A percentile compares a stretch with the other conserved stretches of the same genome.
Conservation (phyloP, 2,888 invertebrate genomes). For the Merodon equestris region DNA sequence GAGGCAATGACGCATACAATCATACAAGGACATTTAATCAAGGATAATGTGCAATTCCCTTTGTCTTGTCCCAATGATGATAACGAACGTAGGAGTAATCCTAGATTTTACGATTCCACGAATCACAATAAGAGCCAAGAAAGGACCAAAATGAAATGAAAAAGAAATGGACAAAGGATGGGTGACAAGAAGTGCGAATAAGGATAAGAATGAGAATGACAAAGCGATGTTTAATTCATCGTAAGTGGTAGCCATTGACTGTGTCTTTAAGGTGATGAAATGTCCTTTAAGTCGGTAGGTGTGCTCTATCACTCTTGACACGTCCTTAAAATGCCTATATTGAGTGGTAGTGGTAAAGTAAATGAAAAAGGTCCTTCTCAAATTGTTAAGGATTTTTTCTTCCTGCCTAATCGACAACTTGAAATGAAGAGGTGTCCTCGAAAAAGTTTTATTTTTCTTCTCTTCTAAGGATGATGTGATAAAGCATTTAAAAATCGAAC, state of each 20-base stretch:
- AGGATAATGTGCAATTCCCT: slow-evolving; percentile 58
- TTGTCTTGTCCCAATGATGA: slow-evolving; percentile 45
- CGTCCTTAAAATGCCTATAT: slow-evolving; percentile 14
- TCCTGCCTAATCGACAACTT: no score
- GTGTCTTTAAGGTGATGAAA: slow-evolving; percentile 30
- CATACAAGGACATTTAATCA: slow-evolving; percentile 52
- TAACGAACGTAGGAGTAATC: slow-evolving; percentile 52
- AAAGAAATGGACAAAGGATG: slow-evolving; percentile 24
- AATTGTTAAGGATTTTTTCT: no score
- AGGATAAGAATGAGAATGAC: slow-evolving; percentile 31
- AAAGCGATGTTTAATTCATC: slow-evolving; percentile 59
- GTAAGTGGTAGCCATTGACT: slow-evolving; percentile 56
- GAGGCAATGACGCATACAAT: background rate
- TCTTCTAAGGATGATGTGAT: no score
- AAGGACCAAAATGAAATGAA: no score
- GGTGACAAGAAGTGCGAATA: background rate
- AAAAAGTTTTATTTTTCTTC: background rate
- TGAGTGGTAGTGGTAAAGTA: no score
- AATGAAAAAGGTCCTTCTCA: background rate
- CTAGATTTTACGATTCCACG: slow-evolving; percentile 58
- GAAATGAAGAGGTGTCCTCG: no score
- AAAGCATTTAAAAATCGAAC: no score
- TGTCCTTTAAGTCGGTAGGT: slow-evolving; percentile 20
- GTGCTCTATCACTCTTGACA: slow-evolving; percentile 26
- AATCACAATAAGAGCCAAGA: slow-evolving; percentile 53